Evolutionary conservation across 2,797 vertebrate genomes (phyloP).

Genomic region (Fistularia commersonii): DNA sequence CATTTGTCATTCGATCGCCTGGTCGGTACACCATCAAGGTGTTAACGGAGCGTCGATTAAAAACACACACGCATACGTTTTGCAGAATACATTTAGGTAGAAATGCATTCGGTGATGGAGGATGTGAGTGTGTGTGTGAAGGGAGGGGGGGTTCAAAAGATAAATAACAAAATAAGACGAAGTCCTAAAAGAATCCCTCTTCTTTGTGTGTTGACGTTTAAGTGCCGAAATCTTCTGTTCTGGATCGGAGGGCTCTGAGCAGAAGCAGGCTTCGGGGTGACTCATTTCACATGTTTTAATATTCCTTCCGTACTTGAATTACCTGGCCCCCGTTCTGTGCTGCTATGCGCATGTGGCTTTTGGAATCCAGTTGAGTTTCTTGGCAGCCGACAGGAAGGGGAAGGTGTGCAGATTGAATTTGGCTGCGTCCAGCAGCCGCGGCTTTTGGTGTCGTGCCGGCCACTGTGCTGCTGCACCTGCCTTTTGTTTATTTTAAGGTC

Average conservation of each 20-base stretch:
- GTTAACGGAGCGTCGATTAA: not conserved
- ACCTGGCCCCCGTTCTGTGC: slow-evolving; percentile 19
- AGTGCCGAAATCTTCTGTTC: no score
- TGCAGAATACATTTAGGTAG: no score
- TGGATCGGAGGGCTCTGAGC: not conserved
- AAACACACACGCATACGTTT: no score
- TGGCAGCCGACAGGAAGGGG: slow-evolving; percentile 41
- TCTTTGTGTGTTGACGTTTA: no score
- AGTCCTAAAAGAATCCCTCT: no score
- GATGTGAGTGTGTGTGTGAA: no score
- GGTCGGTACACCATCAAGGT: no score
- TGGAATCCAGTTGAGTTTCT: slow-evolving; percentile 45
- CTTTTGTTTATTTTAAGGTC: slow-evolving; percentile 76
- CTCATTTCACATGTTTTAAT: slow-evolving; percentile 8
- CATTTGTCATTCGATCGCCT: not conserved
- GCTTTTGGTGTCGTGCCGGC: slow-evolving; percentile 49
- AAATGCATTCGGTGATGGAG: no score
- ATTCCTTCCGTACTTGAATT: slow-evolving; percentile 25
- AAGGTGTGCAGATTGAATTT: slow-evolving; percentile 60
- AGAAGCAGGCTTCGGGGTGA: slow-evolving; percentile 1
- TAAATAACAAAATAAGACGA: no score
- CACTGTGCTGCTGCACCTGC: slow-evolving; percentile 70
- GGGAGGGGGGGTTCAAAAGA: no score
- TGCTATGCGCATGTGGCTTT: slow-evolving; percentile 39
- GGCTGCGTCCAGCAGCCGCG: slow-evolving; percentile 60